Percentiles rank a stretch among this genome's conserved stretches.
Conservation (phyloP, 2,113 vertebrate genomes). For the Datnioides undecimradiatus region DNA sequence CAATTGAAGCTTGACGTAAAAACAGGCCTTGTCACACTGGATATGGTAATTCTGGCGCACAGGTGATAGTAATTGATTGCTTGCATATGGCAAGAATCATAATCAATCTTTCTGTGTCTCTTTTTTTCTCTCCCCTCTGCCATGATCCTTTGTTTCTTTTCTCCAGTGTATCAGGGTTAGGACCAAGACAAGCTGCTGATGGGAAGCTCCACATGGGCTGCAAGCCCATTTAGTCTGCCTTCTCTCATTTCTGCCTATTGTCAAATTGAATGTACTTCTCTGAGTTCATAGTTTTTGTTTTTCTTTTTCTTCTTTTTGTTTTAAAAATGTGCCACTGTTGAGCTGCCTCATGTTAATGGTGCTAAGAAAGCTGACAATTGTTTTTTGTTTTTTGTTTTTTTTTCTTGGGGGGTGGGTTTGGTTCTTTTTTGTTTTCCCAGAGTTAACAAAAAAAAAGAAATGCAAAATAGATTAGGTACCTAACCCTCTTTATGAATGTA, state of each 20-base stretch:
- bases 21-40: conserved; percentile 69
- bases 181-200: conserved; percentile 84
- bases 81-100: conserved; percentile 75
- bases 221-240: conserved; percentile 85
- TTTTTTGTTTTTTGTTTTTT: conserved; percentile 54
- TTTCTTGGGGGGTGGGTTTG: too few relatives aligned
- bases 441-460: conserved; percentile 88
- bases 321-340: conserved; percentile 94
- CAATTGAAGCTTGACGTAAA: conserved; percentile 61
- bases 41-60: conserved; percentile 68
- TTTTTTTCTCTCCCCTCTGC: conserved; percentile 65
- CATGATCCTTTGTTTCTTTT: conserved; percentile 77
- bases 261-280: conserved; percentile 97
- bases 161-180: conserved; percentile 83
- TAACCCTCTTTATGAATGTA: conserved; percentile 99
- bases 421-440: conserved; percentile 70
- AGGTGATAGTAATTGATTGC: conserved; percentile 73
- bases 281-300: conserved; percentile 67
- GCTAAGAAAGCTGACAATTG: conserved; percentile 88
- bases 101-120: conserved; percentile 76
- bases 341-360: conserved; percentile 97
- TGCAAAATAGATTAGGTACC: conserved; percentile 85
- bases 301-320: conserved; percentile 83
- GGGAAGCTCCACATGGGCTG: conserved; percentile 83
- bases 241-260: conserved; percentile 93